phyloP scores from a whole-genome alignment of 1,140 invertebrate species.

The Catajapyx aquilonaris region DNA sequence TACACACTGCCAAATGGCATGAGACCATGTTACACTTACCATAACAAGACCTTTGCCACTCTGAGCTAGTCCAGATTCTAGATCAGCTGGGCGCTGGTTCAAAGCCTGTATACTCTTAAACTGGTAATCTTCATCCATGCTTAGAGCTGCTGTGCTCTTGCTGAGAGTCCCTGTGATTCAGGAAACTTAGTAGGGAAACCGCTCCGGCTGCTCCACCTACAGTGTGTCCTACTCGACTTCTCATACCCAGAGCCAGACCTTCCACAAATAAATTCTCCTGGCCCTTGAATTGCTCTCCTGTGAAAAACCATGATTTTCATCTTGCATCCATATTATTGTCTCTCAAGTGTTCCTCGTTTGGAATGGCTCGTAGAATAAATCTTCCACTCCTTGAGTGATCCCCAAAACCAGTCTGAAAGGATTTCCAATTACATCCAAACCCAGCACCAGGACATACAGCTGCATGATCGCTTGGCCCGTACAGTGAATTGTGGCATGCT shows the following conservation, averaged over 20 bases:
- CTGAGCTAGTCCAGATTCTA: constrained; percentile 76
- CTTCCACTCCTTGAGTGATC: constrained; percentile 83
- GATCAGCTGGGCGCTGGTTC: constrained; percentile 64
- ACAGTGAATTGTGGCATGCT: constrained; percentile 74
- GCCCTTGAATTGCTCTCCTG: constrained; percentile 91
- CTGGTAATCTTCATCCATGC: constrained; percentile 93
- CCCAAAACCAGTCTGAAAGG: constrained; percentile 90
- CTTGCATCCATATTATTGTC: no score
- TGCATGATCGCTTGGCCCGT: constrained; percentile 80
- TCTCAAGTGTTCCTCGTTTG: constrained; percentile 48
- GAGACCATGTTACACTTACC: constrained; percentile 30
- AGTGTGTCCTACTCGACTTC: constrained; percentile 82
- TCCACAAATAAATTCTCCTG: constrained; percentile 96
- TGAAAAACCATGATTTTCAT: constrained; percentile 10
- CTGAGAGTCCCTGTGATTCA: constrained; percentile 85
- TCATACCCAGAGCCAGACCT: constrained; percentile 72
- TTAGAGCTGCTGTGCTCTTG: constrained; percentile 65
- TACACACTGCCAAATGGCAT: not conserved
- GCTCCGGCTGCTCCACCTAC: constrained; percentile 94
- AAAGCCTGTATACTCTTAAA: constrained; percentile 71
- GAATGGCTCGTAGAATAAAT: constrained; percentile 95
- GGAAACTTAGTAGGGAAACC: no score
- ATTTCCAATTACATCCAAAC: constrained; percentile 94
- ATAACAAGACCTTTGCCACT: constrained; percentile 89
- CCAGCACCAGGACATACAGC: constrained; percentile 88